phyloP scores from a whole-genome alignment of 2,888 invertebrate species.

The Boloria euphrosyne region DNA sequence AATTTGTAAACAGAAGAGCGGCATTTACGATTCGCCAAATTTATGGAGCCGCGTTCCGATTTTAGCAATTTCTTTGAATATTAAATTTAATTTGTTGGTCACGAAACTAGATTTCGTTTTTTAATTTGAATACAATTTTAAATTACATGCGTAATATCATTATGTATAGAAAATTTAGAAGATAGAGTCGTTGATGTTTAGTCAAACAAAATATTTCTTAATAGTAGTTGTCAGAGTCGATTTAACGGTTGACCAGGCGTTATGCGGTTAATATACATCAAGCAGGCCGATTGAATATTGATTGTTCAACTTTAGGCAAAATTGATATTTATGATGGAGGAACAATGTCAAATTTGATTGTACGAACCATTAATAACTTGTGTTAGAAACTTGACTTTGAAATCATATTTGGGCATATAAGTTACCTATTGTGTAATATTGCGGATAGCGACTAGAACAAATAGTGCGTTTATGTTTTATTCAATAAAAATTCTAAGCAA shows the following conservation, averaged over 20 bases:
- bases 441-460: slow-evolving; percentile 26
- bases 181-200: neutral
- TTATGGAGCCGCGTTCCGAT: slow-evolving; percentile 18
- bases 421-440: slow-evolving; percentile 18
- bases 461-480: slow-evolving; percentile 39
- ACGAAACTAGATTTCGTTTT: neutral
- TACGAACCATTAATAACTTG: slow-evolving; percentile 33
- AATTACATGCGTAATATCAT: no score
- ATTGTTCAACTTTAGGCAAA: slow-evolving; percentile 28
- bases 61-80: slow-evolving; percentile 1
- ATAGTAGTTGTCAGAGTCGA: slow-evolving; percentile 28
- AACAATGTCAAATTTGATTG: slow-evolving; percentile 31
- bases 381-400: slow-evolving; percentile 21
- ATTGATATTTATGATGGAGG: slow-evolving; percentile 36
- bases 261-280: slow-evolving; percentile 25
- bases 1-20: slow-evolving; percentile 17
- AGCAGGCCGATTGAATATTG: slow-evolving; percentile 29
- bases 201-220: slow-evolving; percentile 7
- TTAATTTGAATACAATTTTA: neutral
- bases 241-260: slow-evolving; percentile 29
- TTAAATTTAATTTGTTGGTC: slow-evolving; percentile 5
- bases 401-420: slow-evolving; percentile 3
- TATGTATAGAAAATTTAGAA: slow-evolving; percentile 1
- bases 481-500: slow-evolving; percentile 40
- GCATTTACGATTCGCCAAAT: slow-evolving; percentile 30